Conservation (phyloP, 2,888 invertebrate species). For the Oligia fasciuncula region DNA sequence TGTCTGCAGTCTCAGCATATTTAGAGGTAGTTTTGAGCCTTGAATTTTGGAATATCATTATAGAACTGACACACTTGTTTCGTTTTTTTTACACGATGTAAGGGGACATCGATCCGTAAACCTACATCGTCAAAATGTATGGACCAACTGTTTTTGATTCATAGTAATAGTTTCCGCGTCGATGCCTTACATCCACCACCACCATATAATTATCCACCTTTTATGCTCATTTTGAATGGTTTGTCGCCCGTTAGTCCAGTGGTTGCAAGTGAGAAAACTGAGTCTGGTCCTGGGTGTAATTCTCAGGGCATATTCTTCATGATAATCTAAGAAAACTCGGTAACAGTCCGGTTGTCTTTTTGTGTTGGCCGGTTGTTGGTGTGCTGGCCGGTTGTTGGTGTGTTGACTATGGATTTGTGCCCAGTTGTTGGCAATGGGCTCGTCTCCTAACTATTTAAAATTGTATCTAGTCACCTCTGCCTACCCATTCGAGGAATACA, state of each 20-base stretch:
- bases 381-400: too few relatives aligned
- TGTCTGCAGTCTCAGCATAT: not conserved
- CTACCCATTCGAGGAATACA: not conserved
- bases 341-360: not conserved
- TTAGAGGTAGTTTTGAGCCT: not conserved
- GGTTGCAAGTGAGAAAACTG: not conserved
- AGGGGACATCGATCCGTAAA: not conserved
- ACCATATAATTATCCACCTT: too few relatives aligned
- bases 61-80: not conserved
- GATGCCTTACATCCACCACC: too few relatives aligned
- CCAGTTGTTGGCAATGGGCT: not conserved
- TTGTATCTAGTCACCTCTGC: not conserved
- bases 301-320: not conserved
- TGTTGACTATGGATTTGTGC: not conserved
- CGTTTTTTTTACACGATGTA: not conserved
- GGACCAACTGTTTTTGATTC: not conserved
- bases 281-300: not conserved
- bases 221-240: not conserved
- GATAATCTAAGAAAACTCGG: not conserved
- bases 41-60: not conserved
- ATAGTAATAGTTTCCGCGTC: too few relatives aligned
- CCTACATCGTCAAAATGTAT: not conserved
- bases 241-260: not conserved
- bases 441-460: not conserved
- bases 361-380: too few relatives aligned